phyloP scores from a whole-genome alignment of 2,113 vertebrate genomes.

The Leptocoma aspasia region DNA sequence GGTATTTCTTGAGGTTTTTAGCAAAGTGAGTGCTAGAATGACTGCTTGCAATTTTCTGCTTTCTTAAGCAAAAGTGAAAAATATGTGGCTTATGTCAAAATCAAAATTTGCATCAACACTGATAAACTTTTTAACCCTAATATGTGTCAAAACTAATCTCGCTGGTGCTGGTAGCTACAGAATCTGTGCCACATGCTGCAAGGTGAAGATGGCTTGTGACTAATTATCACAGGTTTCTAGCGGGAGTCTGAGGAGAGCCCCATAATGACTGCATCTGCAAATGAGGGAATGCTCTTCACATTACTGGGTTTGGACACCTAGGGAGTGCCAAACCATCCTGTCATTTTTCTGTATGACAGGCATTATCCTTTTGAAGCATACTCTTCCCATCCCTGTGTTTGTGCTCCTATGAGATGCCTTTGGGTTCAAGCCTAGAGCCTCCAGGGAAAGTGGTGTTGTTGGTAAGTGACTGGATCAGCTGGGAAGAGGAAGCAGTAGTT shows the following conservation, averaged over 20 bases:
- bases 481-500: not conserved
- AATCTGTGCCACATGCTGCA: not conserved
- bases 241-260: not conserved
- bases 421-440: not conserved
- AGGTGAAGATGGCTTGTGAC: not conserved
- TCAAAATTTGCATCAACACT: not conserved
- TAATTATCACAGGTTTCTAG: not conserved
- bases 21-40: not conserved
- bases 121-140: not conserved
- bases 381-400: not conserved
- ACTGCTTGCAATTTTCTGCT: not conserved
- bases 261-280: not conserved
- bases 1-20: not conserved
- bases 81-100: not conserved
- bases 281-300: not conserved
- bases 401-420: not conserved
- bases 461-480: not conserved
- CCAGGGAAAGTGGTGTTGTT: fast-evolving
- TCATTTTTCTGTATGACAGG: not conserved
- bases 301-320: not conserved
- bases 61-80: not conserved
- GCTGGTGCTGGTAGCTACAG: not conserved
- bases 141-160: not conserved
- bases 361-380: not conserved
- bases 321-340: not conserved